A percentile compares a stretch with the other conserved stretches of the same genome.
These are phyloP conservation scores for Cheilosia impressa DNA, from an alignment of 2,888 invertebrate species.

Conservation along the genomic window DNA sequence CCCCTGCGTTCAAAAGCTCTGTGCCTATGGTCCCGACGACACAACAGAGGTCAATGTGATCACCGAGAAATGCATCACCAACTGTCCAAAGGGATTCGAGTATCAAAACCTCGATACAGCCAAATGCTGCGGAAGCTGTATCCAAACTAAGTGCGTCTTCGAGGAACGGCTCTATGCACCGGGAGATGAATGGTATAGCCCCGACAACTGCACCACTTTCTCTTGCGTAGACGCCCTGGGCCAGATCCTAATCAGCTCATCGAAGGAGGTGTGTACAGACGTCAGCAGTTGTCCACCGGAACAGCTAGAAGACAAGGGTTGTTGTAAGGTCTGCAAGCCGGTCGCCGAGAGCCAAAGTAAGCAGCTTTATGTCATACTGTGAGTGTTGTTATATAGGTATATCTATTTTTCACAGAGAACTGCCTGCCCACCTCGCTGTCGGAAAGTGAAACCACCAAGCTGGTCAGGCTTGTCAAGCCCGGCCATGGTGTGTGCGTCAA, in stretches of 20 bases:
- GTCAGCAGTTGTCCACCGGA: slow-evolving; percentile 85
- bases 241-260: slow-evolving; percentile 85
- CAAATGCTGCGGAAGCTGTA: slow-evolving; percentile 88
- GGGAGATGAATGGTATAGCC: slow-evolving; percentile 86
- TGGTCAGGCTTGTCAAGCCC: slow-evolving; percentile 84
- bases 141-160: slow-evolving; percentile 85
- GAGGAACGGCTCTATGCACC: slow-evolving; percentile 84
- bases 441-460: slow-evolving; percentile 85
- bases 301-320: slow-evolving; percentile 86
- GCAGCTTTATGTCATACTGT: slow-evolving; percentile 36
- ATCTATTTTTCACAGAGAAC: slow-evolving; percentile 82
- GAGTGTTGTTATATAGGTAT: not conserved
- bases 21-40: slow-evolving; percentile 81
- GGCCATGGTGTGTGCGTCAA: slow-evolving; percentile 88
- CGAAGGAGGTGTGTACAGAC: slow-evolving; percentile 86
- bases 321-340: slow-evolving; percentile 88
- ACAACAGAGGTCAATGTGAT: slow-evolving; percentile 78
- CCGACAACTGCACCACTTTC: slow-evolving; percentile 88
- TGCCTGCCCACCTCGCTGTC: slow-evolving; percentile 86
- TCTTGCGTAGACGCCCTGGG: slow-evolving; percentile 84
- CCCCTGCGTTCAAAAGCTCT: slow-evolving; percentile 82
- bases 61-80: slow-evolving; percentile 79
- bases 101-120: slow-evolving; percentile 83
- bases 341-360: slow-evolving; percentile 84
- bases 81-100: slow-evolving; percentile 85